Evolutionary conservation across 1,140 invertebrate genomes (phyloP).

Genomic region (Drosophila melanogaster): DNA sequence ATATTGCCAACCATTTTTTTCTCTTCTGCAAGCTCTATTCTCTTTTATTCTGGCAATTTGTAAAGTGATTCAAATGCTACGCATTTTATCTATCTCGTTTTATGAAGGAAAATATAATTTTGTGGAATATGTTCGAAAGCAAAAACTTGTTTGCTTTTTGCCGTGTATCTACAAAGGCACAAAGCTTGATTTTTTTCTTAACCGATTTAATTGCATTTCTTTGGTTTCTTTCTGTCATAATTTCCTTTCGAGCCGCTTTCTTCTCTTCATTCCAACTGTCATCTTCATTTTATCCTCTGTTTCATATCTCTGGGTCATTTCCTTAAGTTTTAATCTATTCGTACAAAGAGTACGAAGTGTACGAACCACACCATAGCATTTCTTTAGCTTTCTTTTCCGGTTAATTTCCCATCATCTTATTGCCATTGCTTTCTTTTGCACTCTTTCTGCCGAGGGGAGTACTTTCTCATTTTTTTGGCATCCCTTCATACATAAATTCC

Average conservation of each 20-base stretch:
- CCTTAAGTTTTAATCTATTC: slow-evolving; percentile 24
- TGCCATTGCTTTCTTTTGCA: slow-evolving; percentile 1
- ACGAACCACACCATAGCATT: slow-evolving; percentile 15
- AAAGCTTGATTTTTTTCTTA: neutral
- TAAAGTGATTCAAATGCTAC: slow-evolving; percentile 1
- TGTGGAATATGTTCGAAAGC: neutral
- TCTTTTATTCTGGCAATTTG: slow-evolving; percentile 21
- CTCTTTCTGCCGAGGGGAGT: neutral
- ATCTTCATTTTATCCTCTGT: slow-evolving; percentile 3
- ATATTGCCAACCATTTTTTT: slow-evolving; percentile 29
- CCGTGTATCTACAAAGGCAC: neutral
- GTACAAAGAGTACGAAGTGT: neutral
- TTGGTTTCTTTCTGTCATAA: no score
- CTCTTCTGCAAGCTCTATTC: neutral
- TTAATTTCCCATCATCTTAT: slow-evolving; percentile 33
- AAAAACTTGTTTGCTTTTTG: neutral
- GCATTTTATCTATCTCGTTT: no score
- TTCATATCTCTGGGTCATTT: slow-evolving; percentile 16
- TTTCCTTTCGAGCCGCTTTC: no score
- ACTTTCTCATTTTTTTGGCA: neutral
- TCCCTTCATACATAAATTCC: slow-evolving; percentile 32
- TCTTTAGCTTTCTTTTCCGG: slow-evolving; percentile 14
- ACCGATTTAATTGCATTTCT: slow-evolving; percentile 29
- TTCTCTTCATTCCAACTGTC: neutral
- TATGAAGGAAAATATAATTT: no score